These are phyloP conservation scores for Sylvia atricapilla DNA, from an alignment of 2,113 vertebrate species.

Conservation along the genomic window DNA sequence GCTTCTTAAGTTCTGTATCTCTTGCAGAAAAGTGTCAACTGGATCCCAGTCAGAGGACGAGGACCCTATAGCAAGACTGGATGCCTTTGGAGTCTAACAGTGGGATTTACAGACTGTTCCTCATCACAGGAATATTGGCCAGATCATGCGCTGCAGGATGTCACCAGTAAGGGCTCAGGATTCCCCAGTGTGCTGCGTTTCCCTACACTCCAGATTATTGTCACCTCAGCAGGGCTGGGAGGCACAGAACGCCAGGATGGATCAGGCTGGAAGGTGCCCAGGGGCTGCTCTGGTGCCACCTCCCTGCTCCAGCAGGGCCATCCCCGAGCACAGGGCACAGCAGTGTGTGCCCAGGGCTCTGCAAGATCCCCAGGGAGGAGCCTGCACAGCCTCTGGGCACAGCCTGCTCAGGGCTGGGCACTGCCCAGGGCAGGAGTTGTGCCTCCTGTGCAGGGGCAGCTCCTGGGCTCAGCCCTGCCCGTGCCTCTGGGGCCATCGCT, in stretches of 20 bases:
- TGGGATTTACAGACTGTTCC: background rate
- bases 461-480: no score
- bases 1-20: background rate
- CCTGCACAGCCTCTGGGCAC: background rate
- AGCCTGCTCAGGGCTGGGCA: background rate
- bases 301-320: background rate
- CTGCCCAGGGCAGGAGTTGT: background rate
- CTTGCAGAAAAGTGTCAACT: background rate
- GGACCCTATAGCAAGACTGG: background rate
- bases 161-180: background rate
- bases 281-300: background rate
- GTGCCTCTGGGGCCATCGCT: background rate
- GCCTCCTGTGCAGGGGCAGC: no score
- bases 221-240: background rate
- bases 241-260: fast-evolving
- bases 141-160: background rate
- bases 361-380: background rate
- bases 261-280: background rate
- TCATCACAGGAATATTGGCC: background rate
- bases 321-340: background rate
- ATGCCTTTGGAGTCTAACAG: background rate
- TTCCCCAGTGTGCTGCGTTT: background rate
- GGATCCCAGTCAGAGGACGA: background rate
- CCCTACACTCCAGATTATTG: background rate
- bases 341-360: background rate